These are phyloP conservation scores for Chitala chitala DNA, from an alignment of 2,113 vertebrate species.

Conservation along the genomic window DNA sequence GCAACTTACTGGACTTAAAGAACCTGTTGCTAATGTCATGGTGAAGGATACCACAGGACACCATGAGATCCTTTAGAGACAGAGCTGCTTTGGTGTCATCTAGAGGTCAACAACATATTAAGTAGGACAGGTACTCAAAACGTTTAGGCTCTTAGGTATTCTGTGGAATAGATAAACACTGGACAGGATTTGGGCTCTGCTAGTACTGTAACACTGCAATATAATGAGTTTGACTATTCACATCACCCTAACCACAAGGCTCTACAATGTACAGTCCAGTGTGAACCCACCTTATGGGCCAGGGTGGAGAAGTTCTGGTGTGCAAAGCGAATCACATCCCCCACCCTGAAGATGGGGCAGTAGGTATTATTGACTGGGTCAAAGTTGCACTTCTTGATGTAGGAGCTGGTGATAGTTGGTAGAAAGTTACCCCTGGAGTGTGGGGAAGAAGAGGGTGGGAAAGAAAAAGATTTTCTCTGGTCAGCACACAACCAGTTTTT, in stretches of 20 bases:
- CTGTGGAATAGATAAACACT: too few species aligned
- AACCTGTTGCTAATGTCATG: too few species aligned
- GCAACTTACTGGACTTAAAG: too few species aligned
- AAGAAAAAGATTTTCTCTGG: background rate
- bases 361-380: slow-evolving; percentile 69
- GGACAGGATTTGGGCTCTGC: too few species aligned
- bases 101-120: too few species aligned
- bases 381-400: slow-evolving; percentile 71
- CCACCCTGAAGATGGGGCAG: slow-evolving; percentile 86
- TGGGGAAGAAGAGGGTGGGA: slow-evolving; percentile 3
- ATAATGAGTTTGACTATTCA: too few species aligned
- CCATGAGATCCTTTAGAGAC: too few species aligned
- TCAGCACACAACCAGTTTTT: background rate
- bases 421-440: slow-evolving; percentile 74
- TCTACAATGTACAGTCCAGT: background rate
- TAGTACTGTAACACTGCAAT: too few species aligned
- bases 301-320: slow-evolving; percentile 75
- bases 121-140: too few species aligned
- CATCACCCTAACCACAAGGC: background rate
- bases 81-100: too few species aligned
- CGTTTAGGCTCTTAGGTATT: too few species aligned
- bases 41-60: too few species aligned
- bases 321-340: slow-evolving; percentile 75
- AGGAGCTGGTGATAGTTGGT: slow-evolving; percentile 56
- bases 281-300: slow-evolving; percentile 64